These are phyloP conservation scores for Megatriorchis doriae DNA, from an alignment of 2,113 vertebrate species.

Conservation along the genomic window DNA sequence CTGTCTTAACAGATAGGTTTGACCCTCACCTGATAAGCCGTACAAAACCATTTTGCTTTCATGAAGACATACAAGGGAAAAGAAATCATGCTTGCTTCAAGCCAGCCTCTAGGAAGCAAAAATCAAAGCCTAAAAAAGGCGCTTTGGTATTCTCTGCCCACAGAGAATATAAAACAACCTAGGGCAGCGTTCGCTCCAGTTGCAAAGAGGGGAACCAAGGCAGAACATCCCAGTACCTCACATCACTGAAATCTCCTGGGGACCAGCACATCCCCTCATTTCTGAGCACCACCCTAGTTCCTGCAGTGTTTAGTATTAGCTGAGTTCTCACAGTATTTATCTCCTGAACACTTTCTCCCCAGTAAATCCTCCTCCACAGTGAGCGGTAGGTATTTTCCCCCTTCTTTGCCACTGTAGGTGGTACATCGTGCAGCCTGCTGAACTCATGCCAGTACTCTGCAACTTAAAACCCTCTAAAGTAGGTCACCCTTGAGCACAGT, in stretches of 20 bases:
- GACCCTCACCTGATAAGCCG: accelerated
- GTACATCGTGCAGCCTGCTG: not conserved
- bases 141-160: not conserved
- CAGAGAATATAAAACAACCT: not conserved
- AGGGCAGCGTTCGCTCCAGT: not conserved
- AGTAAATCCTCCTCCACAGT: accelerated
- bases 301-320: accelerated
- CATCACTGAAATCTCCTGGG: accelerated
- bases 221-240: accelerated
- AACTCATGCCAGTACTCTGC: not conserved
- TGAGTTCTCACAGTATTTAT: accelerated
- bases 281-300: accelerated
- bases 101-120: not conserved
- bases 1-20: accelerated
- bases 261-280: accelerated
- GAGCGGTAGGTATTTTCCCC: accelerated
- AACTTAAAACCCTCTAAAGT: not conserved
- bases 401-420: not conserved
- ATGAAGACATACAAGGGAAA: not conserved
- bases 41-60: not conserved
- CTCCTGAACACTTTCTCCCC: not conserved
- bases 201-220: not conserved
- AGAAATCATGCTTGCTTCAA: accelerated
- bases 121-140: not conserved
- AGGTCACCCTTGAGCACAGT: accelerated